Evolutionary conservation across 92 coral and sea anemone species (phyloP), one percentile per base, ranked within the genome.

Genomic region (Zoanthus sociatus): DNA sequence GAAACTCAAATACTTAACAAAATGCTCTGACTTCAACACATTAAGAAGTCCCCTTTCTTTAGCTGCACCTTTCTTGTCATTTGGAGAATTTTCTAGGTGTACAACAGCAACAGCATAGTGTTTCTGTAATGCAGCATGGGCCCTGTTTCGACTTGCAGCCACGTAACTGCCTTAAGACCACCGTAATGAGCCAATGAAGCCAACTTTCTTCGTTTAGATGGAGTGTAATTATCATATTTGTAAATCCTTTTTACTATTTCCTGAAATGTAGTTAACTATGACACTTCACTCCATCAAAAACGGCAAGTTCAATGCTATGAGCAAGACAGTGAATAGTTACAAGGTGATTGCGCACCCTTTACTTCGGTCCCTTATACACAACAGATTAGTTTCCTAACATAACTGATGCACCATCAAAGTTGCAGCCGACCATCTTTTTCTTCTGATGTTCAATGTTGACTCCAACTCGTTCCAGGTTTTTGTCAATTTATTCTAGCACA

Each of bases 131-230:
- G 87, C 78, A 7, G 11, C 31, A n/a, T 46, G 54, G 58, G 78
- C 58, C 51, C 58, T 74, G 54, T 74, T 46, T 50, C 12, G 56
- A 33, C 78, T 74, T 13, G 56, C 78, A 74, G 56, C 58, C 78
- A 74, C 26, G 30, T 14, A n/a, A 73, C 54, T 31, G 78, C 78
- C 78, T 73, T 73, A 5, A 73, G 30, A 45, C 78, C 78, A 17
- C 56, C 55, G 17, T 42, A 73, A 17, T 73, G 53, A 3, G 50
- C 56, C 45, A 88, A 5, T 5, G 42, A 20, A 30, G 78, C 26
- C n/a, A 88, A 54, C 77, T 88, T 83, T 70, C 91, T 76, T 67
- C 84, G 44, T 50, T 55, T 88, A 37, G 58, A 69, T 17, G 88
- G 88, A 81, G 88, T 75, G 73, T 88, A 77, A 81, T 48, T 9